phyloP scores from a whole-genome alignment of 2,113 vertebrate species.

The Mola mola region DNA sequence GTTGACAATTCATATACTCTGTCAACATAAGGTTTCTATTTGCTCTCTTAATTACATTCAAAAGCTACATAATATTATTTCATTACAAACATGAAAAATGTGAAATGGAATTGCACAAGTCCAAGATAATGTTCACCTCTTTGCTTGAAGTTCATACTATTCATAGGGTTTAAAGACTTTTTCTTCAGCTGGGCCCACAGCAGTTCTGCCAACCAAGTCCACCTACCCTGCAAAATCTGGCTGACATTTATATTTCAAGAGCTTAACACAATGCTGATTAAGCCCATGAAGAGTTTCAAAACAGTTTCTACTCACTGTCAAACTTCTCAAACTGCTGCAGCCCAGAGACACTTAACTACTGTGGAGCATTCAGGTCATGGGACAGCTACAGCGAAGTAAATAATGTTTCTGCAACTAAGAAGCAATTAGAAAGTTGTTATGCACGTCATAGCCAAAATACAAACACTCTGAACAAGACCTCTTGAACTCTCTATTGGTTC shows the following conservation, averaged over 20 bases:
- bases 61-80: constrained; percentile 45
- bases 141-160: constrained; percentile 25
- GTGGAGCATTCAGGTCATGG: constrained; percentile 21
- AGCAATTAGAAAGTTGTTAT: constrained; percentile 59
- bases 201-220: constrained; percentile 33
- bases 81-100: constrained; percentile 54
- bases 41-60: constrained; percentile 37
- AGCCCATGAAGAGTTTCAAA: no score
- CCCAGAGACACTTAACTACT: constrained; percentile 31
- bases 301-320: no score
- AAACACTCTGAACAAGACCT: constrained; percentile 38
- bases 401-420: constrained; percentile 32
- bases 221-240: constrained; percentile 34
- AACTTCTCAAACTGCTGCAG: constrained; percentile 1
- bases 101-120: constrained; percentile 45
- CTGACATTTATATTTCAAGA: constrained; percentile 31
- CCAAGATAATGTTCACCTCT: constrained; percentile 13
- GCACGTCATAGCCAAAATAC: constrained; percentile 34
- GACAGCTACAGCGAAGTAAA: constrained; percentile 10
- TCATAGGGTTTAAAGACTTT: constrained; percentile 44
- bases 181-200: constrained; percentile 16
- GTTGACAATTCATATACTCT: constrained; percentile 56
- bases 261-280: constrained; percentile 12
- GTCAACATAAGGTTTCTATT: constrained; percentile 55
- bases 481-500: constrained; percentile 37